Evolutionary conservation across 2,888 invertebrate species (phyloP), one percentile per base, ranked within the genome.

Genomic region (Digitonthophagus gazella): DNA sequence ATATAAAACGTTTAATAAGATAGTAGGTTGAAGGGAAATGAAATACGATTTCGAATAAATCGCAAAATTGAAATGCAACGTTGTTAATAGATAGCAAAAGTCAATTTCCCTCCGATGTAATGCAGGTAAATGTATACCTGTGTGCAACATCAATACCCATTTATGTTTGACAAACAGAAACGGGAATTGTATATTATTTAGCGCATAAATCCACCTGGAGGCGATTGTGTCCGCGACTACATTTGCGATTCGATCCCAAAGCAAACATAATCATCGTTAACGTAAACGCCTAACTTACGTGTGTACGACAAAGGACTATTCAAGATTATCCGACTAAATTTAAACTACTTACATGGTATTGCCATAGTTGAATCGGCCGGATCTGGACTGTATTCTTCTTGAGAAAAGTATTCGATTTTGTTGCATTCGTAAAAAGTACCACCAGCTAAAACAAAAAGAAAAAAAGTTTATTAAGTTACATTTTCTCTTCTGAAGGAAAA

Each of bases 321-420:
- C 28, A 44, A 44, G 28, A 44, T 44, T 44, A 44, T 6, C 6
- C 11, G 8, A 44, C 44, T 28, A 58, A 65, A n/a, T n/a, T n/a
- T n/a, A n/a, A n/a, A n/a, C n/a, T 80, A 90, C 95, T 93, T 88
- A 96, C 96, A 95, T 81, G 95, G 95, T 84, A 96, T 95, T 19
- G 95, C 95, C 84, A 93, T 90, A n/a, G 95, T 94, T 5, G 95
- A 95, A 82, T 96, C 95, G 78, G 91, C 91, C 0, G 92, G 91
- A 83, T 96, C 95, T 11, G 95, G 93, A 75, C 91, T 89, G 84
- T 95, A 95, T 77, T 92, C 92, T 77, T 94, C 94, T 77, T 91
- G 86, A 5, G 95, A 91, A 80, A 96, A 95, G 83, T 95, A 95
- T 79, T 96, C 93, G 75, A 96, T 95, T 83, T 91, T 91, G 79